These are phyloP conservation scores for Himalopsyche tibetana DNA, from an alignment of 2,888 invertebrate genomes.

Conservation along the genomic window DNA sequence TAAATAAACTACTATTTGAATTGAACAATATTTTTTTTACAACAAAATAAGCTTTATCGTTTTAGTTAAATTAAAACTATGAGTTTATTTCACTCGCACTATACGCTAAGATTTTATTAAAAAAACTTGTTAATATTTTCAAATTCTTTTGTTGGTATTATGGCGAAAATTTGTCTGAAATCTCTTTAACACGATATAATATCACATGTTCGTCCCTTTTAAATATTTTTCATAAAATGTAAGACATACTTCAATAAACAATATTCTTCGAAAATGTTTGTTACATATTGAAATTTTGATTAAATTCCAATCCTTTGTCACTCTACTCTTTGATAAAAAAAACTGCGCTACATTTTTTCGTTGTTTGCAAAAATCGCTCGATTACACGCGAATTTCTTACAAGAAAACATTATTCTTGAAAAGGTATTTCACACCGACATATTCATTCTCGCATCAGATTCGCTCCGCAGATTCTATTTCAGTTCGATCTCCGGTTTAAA, in stretches of 20 bases:
- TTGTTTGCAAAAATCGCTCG: conserved; percentile 25
- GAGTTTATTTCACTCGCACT: no score
- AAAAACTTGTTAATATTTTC: no score
- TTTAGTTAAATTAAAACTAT: no score
- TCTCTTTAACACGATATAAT: no score
- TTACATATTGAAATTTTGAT: conserved; percentile 25
- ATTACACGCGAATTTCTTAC: conserved; percentile 31
- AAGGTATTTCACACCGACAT: conserved; percentile 25
- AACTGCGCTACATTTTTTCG: conserved; percentile 10
- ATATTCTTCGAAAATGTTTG: conserved; percentile 1
- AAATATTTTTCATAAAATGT: not conserved
- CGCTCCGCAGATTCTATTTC: conserved; percentile 59
- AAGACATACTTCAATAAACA: conserved; percentile 1
- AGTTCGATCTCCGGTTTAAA: conserved; percentile 64
- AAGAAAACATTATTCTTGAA: conserved; percentile 27
- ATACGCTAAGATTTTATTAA: no score
- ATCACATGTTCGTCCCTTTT: no score
- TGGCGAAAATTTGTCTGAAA: no score
- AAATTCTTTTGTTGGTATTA: no score
- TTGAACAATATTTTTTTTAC: no score
- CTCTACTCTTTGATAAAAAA: conserved; percentile 2
- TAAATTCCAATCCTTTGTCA: conserved; percentile 30
- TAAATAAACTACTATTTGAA: no score
- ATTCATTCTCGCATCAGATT: conserved; percentile 30
- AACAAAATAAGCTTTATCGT: no score